Conservation (phyloP, 2,113 vertebrate genomes). For the Sula dactylatra region DNA sequence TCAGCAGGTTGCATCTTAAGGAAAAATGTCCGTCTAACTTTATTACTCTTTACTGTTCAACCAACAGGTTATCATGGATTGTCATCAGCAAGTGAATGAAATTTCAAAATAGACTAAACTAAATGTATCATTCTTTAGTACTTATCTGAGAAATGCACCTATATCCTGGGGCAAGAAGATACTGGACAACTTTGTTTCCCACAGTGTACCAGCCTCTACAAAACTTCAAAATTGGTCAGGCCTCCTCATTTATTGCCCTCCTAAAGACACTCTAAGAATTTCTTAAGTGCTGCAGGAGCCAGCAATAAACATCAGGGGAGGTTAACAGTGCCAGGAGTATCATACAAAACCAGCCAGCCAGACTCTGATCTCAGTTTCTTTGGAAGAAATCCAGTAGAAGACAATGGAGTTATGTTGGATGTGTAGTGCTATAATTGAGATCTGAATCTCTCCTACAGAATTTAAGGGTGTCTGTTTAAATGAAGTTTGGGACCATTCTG, state of each 20-base stretch:
- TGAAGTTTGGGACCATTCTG: neutral
- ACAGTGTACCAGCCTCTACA: neutral
- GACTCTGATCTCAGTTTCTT: neutral
- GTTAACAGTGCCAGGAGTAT: neutral
- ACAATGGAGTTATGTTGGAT: neutral
- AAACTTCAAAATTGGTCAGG: neutral
- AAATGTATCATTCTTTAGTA: neutral
- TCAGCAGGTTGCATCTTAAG: neutral
- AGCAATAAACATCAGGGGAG: neutral
- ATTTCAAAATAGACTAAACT: neutral
- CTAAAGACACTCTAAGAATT: neutral
- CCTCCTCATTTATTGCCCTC: neutral
- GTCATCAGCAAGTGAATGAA: neutral
- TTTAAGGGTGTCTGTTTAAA: neutral
- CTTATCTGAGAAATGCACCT: neutral
- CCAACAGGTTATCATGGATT: neutral
- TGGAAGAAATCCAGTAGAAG: conserved; percentile 22
- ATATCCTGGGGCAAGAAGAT: neutral
- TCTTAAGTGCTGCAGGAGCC: neutral
- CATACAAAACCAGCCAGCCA: neutral
- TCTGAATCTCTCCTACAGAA: neutral
- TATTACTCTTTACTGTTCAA: neutral
- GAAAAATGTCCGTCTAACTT: neutral
- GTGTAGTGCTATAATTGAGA: neutral
- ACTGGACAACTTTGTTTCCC: neutral